A percentile compares a stretch with the other conserved stretches of the same genome.
phyloP scores from a whole-genome alignment of 2,113 vertebrate species.

The Catharus minimus region DNA sequence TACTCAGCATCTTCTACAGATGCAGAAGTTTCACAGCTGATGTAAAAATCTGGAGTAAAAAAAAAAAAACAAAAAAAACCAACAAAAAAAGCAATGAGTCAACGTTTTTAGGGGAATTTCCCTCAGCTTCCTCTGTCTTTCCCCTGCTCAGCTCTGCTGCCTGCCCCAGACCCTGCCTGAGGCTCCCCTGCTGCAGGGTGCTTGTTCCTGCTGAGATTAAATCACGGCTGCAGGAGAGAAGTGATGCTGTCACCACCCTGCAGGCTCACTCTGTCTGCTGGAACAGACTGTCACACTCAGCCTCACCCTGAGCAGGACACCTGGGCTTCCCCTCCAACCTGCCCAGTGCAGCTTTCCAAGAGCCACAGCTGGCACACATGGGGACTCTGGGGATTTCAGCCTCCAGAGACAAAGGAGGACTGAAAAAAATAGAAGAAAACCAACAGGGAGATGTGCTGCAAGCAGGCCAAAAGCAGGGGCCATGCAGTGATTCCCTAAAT shows the following conservation, averaged over 20 bases:
- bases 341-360: neutral
- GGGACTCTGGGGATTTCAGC: neutral
- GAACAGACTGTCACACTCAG: neutral
- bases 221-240: neutral
- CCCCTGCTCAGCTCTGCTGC: neutral
- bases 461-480: neutral
- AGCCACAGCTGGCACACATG: fast-evolving
- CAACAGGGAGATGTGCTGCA: neutral
- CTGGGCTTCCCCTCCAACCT: neutral
- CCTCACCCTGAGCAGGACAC: neutral
- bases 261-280: neutral
- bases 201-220: neutral
- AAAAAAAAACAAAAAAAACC: neutral
- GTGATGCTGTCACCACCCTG: neutral
- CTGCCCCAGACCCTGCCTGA: neutral
- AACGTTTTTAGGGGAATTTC: neutral
- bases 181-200: neutral
- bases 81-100: neutral
- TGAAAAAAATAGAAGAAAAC: neutral
- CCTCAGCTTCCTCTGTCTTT: neutral
- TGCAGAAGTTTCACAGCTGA: neutral
- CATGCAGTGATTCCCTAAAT: constrained; percentile 8
- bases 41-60: neutral
- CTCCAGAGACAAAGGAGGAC: neutral
- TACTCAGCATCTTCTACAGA: neutral